Conservation (phyloP, 2,113 vertebrate genomes). For the Chaetops frenatus region DNA sequence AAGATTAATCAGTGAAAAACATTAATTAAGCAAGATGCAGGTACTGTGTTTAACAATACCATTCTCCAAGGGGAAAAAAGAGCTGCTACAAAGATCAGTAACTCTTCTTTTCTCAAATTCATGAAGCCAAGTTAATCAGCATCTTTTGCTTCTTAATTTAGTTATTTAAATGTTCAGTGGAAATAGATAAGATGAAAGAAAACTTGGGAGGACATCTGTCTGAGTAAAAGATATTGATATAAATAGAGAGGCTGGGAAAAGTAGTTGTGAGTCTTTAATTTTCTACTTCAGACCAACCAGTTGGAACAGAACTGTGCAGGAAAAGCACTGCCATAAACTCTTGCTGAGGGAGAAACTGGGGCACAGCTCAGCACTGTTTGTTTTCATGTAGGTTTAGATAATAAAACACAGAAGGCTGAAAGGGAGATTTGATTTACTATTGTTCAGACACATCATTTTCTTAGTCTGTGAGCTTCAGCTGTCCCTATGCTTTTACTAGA, state of each 20-base stretch:
- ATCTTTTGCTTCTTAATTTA: neutral
- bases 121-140: neutral
- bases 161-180: constrained; percentile 1
- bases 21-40: neutral
- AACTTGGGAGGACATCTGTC: neutral
- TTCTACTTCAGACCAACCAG: neutral
- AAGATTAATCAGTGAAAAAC: too few species aligned
- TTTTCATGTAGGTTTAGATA: constrained; percentile 46
- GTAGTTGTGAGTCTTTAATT: neutral
- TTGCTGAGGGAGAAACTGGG: constrained; percentile 45
- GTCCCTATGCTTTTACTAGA: neutral
- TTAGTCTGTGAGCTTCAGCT: neutral
- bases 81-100: neutral
- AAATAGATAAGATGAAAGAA: neutral
- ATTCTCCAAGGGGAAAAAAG: neutral
- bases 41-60: neutral
- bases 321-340: constrained; percentile 22
- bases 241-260: constrained; percentile 5
- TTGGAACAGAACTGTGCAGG: neutral
- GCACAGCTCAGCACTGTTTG: constrained; percentile 36
- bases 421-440: constrained; percentile 1
- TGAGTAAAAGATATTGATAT: neutral
- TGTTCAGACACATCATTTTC: neutral
- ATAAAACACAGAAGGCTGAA: neutral
- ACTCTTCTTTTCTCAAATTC: neutral